Percentiles rank a stretch among this genome's conserved stretches.
Evolutionary conservation across 2,888 invertebrate genomes (phyloP).

Genomic region (Balanococcus diminutus): DNA sequence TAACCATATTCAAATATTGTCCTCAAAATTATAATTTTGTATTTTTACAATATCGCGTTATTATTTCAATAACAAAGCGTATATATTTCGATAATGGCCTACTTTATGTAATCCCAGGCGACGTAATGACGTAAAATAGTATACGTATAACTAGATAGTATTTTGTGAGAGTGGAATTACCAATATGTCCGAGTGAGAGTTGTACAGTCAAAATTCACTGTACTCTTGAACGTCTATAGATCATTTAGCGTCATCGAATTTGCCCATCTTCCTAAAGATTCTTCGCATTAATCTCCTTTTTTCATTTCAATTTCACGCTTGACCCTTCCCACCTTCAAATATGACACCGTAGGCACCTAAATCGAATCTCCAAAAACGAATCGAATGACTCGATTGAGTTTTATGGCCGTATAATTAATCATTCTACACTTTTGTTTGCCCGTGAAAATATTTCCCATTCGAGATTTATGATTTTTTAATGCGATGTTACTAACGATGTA

Average conservation of each 20-base stretch:
- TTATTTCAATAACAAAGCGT: slow-evolving; percentile 26
- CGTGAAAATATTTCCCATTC: not conserved
- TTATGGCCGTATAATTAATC: not conserved
- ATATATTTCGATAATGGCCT: slow-evolving; percentile 34
- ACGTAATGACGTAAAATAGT: slow-evolving; percentile 21
- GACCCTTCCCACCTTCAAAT: not conserved
- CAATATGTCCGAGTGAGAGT: not conserved
- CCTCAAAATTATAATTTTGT: slow-evolving; percentile 4
- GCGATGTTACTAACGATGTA: not conserved
- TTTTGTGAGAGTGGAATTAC: slow-evolving; percentile 21
- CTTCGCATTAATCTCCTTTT: slow-evolving; percentile 17
- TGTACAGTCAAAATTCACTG: not conserved
- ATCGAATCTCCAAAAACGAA: not conserved
- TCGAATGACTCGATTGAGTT: not conserved
- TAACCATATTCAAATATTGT: slow-evolving; percentile 14
- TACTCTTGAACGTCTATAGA: not conserved
- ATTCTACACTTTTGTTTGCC: not conserved
- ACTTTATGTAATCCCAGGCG: not conserved
- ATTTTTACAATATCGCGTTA: not conserved
- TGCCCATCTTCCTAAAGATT: not conserved
- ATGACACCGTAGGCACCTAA: not conserved
- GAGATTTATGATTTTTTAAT: not conserved
- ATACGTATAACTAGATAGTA: not conserved
- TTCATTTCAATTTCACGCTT: not conserved
- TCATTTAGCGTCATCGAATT: not conserved